Evolutionary conservation across 2,888 invertebrate species (phyloP), one percentile per base, ranked within the genome.

Genomic region (Crepidodera aurea): DNA sequence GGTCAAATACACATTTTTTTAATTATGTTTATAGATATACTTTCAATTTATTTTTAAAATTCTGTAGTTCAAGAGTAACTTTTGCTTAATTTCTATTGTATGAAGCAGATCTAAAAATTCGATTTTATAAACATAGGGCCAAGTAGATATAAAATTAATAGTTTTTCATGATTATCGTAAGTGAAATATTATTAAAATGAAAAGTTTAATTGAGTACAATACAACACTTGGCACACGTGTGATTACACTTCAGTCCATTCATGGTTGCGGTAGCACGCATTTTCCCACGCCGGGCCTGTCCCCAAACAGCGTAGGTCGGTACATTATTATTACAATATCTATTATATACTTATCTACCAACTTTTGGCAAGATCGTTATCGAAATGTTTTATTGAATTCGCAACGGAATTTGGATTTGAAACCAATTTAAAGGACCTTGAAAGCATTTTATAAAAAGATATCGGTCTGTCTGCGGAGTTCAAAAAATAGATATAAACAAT

Each of bases 401-500:
- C 53, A 15, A 39, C 22, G 25, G 39, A 53, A 37, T 39, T 37
- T 27, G 3, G 37, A 56, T 46, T 56, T 22, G 32, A 46, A 56
- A 46, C 18, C 56, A 37, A 29, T 42, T 51, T 19, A 44, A 59
- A 37, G 46, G 50, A 60, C 60, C 60, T 60, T 60, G 60, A 51
- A 55, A 39, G 12, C 25, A 40, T 55, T 48, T 60, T 60, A 60
- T 60, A 50, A 55, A 50, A 60, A 60, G 39, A 55, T 55, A 60
- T 51, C 46, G 29, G 55, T 34, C 55, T 54, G 55, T 40, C 22
- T 51, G 51, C 25, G 51, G 29, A 46, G 34, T 25, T 56, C 32
- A 46, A 15, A 25, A 65, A 63, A 65, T 32, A 63, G 39, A 65
- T 25, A 62, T 63, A 63, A 65, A 67, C 62, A 65, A 59, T 55